These are phyloP conservation scores for Herminia tarsipennalis DNA, from an alignment of 2,888 invertebrate species.

Conservation along the genomic window DNA sequence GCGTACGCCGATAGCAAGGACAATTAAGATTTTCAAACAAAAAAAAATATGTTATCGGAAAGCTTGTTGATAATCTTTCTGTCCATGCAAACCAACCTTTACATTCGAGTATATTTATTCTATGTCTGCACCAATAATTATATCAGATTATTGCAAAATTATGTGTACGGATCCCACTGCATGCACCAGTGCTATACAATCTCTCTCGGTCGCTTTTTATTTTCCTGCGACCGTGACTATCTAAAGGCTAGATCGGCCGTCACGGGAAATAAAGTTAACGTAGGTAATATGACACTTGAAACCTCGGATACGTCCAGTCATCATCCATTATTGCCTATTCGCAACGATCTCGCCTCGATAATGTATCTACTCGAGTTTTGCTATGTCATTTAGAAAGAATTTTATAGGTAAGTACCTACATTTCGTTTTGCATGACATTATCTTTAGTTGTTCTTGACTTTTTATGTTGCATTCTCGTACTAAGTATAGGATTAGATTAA, in stretches of 20 bases:
- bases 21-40: too few relatives aligned
- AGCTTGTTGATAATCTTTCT: too few relatives aligned
- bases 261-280: conserved; percentile 59
- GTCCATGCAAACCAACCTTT: too few relatives aligned
- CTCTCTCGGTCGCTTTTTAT: conserved; percentile 37
- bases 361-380: conserved; percentile 50
- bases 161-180: conserved; percentile 18
- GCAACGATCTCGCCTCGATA: conserved; percentile 50
- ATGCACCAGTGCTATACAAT: conserved; percentile 17
- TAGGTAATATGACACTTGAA: conserved; percentile 56
- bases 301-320: conserved; percentile 57
- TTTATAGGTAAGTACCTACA: conserved; percentile 32
- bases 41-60: too few relatives aligned
- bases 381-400: conserved; percentile 51
- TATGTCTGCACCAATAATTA: not conserved
- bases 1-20: too few relatives aligned
- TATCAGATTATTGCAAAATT: not conserved
- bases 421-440: conserved; percentile 34
- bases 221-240: conserved; percentile 50
- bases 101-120: too few relatives aligned
- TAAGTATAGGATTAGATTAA: not conserved
- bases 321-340: conserved; percentile 61
- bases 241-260: conserved; percentile 48
- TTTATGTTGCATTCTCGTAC: not conserved
- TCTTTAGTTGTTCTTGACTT: conserved; percentile 2